Evolutionary conservation across 2,888 invertebrate genomes (phyloP), one percentile per base, ranked within the genome.

Genomic region (Aphelenchoides bicaudatus): DNA sequence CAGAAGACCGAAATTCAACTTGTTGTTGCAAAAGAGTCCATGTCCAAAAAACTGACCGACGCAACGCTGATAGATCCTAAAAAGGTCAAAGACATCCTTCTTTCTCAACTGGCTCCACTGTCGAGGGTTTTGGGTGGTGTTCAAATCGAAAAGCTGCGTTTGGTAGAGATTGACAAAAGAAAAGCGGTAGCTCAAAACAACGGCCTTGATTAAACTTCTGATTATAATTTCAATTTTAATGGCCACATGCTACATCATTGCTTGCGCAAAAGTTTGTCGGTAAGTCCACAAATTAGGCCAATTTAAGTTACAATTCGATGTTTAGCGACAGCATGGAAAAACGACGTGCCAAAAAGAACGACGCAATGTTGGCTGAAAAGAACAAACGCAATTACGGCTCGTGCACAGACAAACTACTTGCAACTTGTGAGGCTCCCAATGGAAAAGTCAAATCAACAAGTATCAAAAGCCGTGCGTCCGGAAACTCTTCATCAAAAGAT

Each of bases 101-200:
- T 58, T 1, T 55, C 65, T 8, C 72, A 72, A 61, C 47, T 65
- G 29, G 67, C 58, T 1, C 74, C 77, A 8, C 62, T 77, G 8
- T 65, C 72, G n/a, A 65, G 77, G 13, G 71, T 76, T 10, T 62
- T 77, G 2, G 77, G 77, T 5, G 77, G 77, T 27, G 67, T 77
- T 23, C 61, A 59, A 38, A 67, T 77, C 19, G 72, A 73, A 37
- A 29, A 47, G 21, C 31, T 68, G 16, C 39, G 38, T 34, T n/a
- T 62, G 13, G 56, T 34, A 19, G 47, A 48, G 28, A 39, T 63
- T 25, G 38, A 34, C 39, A 47, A 53, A 27, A 30, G 25, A 8
- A 19, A 43, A n/a, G 43, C 6, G 10, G 8, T 8, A 6, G 16
- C 43, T 19, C 43, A 43, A n/a, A 43, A 43, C 43, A 21, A 43